Evolutionary conservation across 2,888 invertebrate genomes (phyloP).

Genomic region (Pterostichus madidus): DNA sequence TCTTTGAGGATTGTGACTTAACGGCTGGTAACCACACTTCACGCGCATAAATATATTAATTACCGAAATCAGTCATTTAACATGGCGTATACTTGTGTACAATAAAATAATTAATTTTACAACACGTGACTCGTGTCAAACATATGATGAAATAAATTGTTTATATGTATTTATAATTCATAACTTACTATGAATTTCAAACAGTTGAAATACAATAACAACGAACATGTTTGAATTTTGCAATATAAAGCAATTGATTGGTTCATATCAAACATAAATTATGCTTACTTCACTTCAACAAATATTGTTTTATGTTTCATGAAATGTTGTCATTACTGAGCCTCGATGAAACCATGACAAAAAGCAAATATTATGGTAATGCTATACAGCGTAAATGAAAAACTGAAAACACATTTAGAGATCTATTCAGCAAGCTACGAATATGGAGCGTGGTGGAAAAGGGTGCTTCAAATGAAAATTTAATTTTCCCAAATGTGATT

Average conservation of each 20-base stretch:
- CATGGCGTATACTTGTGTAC: too few relatives aligned
- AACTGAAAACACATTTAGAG: slow-evolving; percentile 24
- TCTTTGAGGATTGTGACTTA: too few relatives aligned
- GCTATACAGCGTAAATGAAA: slow-evolving; percentile 16
- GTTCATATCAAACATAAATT: slow-evolving; percentile 29
- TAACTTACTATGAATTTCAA: neutral
- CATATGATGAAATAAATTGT: too few relatives aligned
- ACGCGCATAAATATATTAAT: too few relatives aligned
- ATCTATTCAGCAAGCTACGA: neutral
- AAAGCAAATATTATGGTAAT: slow-evolving; percentile 43
- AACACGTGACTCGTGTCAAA: too few relatives aligned
- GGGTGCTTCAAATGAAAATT: slow-evolving; percentile 34
- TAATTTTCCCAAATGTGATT: slow-evolving; percentile 41
- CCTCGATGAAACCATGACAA: slow-evolving; percentile 45
- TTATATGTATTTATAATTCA: neutral
- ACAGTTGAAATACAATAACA: slow-evolving; percentile 17
- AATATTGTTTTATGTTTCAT: slow-evolving; percentile 35
- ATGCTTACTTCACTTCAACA: slow-evolving; percentile 26
- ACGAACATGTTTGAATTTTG: slow-evolving; percentile 5
- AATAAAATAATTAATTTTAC: too few relatives aligned
- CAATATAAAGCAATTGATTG: slow-evolving; percentile 28
- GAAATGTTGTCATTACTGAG: slow-evolving; percentile 35
- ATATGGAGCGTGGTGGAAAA: neutral
- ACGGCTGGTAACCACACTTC: too few relatives aligned
- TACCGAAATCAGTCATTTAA: too few relatives aligned